Evolutionary conservation across 2,797 vertebrate genomes (phyloP).

Genomic region (Eremophila alpestris): DNA sequence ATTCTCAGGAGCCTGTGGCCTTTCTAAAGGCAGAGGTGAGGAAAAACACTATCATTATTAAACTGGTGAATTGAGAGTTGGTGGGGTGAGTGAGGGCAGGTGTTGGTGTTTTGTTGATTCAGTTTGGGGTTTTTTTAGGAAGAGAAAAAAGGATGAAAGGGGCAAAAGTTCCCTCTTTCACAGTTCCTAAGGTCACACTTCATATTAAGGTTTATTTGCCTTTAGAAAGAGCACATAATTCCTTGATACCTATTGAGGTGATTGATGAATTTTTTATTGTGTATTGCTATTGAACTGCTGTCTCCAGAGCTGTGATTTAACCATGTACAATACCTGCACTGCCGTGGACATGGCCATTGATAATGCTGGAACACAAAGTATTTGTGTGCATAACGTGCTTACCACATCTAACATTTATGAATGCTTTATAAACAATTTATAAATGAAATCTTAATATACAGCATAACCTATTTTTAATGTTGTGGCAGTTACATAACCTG

Average conservation of each 20-base stretch:
- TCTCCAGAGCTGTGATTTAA: constrained; percentile 17
- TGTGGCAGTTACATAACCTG: background rate
- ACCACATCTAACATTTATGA: constrained; percentile 45
- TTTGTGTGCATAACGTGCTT: constrained; percentile 9
- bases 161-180: background rate
- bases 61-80: background rate
- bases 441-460: constrained; percentile 54
- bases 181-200: constrained; percentile 10
- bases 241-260: constrained; percentile 18
- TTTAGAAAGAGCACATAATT: constrained; percentile 40
- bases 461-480: constrained; percentile 18
- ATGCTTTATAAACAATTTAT: constrained; percentile 60
- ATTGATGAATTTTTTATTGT: constrained; percentile 45
- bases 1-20: background rate
- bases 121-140: background rate
- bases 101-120: background rate
- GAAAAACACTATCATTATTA: background rate
- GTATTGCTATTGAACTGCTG: constrained; percentile 41
- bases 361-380: background rate
- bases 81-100: background rate
- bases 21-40: background rate
- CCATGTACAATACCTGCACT: constrained; percentile 6
- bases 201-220: background rate
- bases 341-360: background rate
- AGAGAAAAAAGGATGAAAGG: background rate